Evolutionary conservation across 2,113 vertebrate species (phyloP).

Genomic region (Climacteris rufus): DNA sequence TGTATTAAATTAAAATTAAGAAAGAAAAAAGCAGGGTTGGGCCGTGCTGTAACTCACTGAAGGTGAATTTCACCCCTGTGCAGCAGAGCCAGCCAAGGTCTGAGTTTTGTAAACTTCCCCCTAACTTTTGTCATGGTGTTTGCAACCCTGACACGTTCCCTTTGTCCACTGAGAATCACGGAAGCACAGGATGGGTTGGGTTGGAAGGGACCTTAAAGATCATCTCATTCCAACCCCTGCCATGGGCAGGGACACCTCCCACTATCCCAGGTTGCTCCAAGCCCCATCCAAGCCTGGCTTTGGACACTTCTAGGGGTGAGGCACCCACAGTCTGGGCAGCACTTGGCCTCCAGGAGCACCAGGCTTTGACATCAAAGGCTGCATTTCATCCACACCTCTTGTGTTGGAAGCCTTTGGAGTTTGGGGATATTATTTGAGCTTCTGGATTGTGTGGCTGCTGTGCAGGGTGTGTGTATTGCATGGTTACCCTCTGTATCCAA

Average conservation of each 20-base stretch:
- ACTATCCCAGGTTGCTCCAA: neutral
- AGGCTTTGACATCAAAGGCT: neutral
- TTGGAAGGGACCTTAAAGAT: neutral
- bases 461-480: neutral
- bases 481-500: neutral
- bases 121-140: fast-evolving
- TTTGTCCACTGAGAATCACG: fast-evolving
- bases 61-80: conserved; percentile 14
- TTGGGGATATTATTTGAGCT: neutral
- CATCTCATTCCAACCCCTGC: neutral
- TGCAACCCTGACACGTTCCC: fast-evolving
- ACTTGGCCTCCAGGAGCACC: neutral
- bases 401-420: neutral
- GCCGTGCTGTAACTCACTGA: neutral
- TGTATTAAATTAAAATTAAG: neutral
- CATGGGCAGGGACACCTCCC: neutral
- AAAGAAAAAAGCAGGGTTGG: neutral
- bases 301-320: neutral
- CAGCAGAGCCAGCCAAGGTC: neutral
- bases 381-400: neutral
- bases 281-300: neutral
- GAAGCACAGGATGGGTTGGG: neutral
- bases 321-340: neutral
- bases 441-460: neutral
- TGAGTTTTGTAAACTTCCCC: neutral